Evolutionary conservation across 2,888 invertebrate genomes (phyloP), one percentile per base, ranked within the genome.

Genomic region (Drosophila parthenogenetica): DNA sequence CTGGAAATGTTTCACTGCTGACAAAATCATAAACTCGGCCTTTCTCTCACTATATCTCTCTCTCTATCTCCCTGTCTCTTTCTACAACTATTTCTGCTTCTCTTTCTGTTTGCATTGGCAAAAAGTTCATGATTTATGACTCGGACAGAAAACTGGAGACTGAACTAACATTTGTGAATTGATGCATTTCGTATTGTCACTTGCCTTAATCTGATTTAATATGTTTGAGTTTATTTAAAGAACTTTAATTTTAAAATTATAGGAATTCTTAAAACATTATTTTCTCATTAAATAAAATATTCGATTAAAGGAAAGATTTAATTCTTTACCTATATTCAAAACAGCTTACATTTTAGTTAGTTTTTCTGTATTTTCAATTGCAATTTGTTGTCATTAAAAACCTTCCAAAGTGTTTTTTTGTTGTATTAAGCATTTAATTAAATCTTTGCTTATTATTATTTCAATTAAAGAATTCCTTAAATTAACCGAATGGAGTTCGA

Each of bases 1-100:
- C 73, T 82, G 80, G 85, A 84, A 87, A 87, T 87, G 79, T 77
- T 81, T 87, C 86, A 81, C 79, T 79, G 84, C 81, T 84, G 80
- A 87, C 87, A 85, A 85, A 87, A 87, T 87, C 85, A 85, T 87
- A 87, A 80, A 85, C 80, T 84, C 79, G 2, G 25, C 39, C 46
- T 60, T 37, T 19, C 42, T 54, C 37, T 58, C 13, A 11, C 19
- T 43, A 5, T 11, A 13, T 25, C 39, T 53, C 77, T 53, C 77
- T 68, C 19, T 43, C 5, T 5, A 11, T 25, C 39, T 50, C 74
- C 64, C 51, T 57, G 83, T 76, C 10, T 11, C 45, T 55, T 11
- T 32, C 22, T 22, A 5, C 22, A 22, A 3, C 5, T 3, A 22
- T 5, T 22, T 22, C 5, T 22, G 22, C 1, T 19, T 42, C 35